A percentile compares a stretch with the other conserved stretches of the same genome.
Evolutionary conservation across 1,140 invertebrate species (phyloP).

Genomic region (Solen grandis): DNA sequence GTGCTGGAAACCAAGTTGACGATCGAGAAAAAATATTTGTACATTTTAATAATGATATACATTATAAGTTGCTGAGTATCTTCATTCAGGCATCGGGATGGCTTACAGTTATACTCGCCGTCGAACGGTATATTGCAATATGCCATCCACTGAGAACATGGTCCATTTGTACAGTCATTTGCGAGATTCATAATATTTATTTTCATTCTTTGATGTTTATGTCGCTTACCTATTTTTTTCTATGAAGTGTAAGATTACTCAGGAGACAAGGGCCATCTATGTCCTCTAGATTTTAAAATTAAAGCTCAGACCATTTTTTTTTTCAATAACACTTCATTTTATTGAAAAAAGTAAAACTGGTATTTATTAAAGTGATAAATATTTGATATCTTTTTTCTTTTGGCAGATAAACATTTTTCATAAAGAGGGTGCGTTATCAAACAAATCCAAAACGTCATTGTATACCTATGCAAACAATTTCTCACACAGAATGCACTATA

Average conservation of each 20-base stretch:
- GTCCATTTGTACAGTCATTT: conserved; percentile 85
- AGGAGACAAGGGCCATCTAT: too few relatives aligned
- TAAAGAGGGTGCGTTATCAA: too few relatives aligned
- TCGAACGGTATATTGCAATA: conserved; percentile 89
- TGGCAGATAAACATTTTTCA: too few relatives aligned
- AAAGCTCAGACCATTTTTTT: too few relatives aligned
- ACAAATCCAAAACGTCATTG: too few relatives aligned
- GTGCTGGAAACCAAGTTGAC: conserved; percentile 57
- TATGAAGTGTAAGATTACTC: conserved; percentile 1
- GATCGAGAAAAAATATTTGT: conserved; percentile 26
- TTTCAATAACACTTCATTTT: too few relatives aligned
- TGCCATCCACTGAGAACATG: conserved; percentile 86
- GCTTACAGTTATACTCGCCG: conserved; percentile 88
- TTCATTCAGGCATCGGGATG: conserved; percentile 85
- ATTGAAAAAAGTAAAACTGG: too few relatives aligned
- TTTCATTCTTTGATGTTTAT: conserved; percentile 84
- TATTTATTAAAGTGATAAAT: too few relatives aligned
- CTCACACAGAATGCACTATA: too few relatives aligned
- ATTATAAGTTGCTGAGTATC: conserved; percentile 66
- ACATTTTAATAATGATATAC: conserved; percentile 45
- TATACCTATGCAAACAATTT: too few relatives aligned
- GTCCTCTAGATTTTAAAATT: too few relatives aligned
- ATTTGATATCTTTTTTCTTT: too few relatives aligned
- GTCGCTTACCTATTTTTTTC: conserved; percentile 80
- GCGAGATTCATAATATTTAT: conserved; percentile 85